Base-by-base conservation (phyloP, 1,140 invertebrate genomes). In the Neuroterus valhalla region DNA sequence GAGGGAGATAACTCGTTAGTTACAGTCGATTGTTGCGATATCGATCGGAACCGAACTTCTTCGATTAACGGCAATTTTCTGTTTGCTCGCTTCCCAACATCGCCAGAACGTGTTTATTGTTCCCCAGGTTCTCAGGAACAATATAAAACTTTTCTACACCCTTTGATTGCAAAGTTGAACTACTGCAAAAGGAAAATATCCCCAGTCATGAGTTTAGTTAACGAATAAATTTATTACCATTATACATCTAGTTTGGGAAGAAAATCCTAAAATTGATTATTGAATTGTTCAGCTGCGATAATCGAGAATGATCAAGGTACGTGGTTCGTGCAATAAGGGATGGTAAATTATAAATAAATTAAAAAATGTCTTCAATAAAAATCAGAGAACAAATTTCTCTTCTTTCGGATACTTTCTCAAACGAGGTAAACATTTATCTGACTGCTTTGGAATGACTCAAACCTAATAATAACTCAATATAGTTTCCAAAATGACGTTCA, bases 1-100 rank as follows among this genome's bases (percentile, higher is more conserved):
- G 55, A 82, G 79, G 75, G 78, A 71, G 72, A 73, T 19, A 72
- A 82, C 73, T 79, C 81, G 70, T 82, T 82, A 81, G 75, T 79
- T 78, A 71, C 75, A 73, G 69, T 71, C 62, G 72, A 81, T 62
- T 62, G 55, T 62, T 62, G 26, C 26, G 55, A 62, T 62, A 23
- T 38, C 55, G 55, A 23, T 62, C 55, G 12, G 55, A 62, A 23
- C 26, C 55, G 14, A 62, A 62, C 55, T 62, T 62, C 55, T 62
- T 62, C 55, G 21, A 62, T 81, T 79, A 79, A 81, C 76, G 66
- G 76, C 71, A 71, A 71, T 44, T 68, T 75, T 62, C 72, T 45
- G 55, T 62, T 62, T 38, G 23, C 26, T 6, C n/a, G 14, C 14
- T 23, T 62, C 14, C 26, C 55, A 31, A 31, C 55, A 62, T 62